Evolutionary conservation across 2,797 vertebrate species (phyloP), one percentile per base, ranked within the genome.

Genomic region (Lepilemur septentrionalis): DNA sequence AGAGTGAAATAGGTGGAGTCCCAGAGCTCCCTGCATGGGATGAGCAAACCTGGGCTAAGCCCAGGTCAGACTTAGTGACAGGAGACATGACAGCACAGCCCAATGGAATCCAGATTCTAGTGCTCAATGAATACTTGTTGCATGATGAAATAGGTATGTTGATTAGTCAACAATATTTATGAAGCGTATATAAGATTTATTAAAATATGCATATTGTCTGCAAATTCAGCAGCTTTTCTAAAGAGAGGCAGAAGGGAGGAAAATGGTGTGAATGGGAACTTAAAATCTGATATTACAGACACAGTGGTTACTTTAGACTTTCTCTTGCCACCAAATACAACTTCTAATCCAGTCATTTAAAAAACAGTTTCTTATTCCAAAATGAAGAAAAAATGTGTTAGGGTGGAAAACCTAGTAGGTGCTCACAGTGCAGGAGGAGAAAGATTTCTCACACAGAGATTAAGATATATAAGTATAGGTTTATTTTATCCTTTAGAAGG

Each of bases 321-420:
- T 83, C 46, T 91, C 78, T 91, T 92, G 91, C 75, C 46, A 79
- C 35, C 57, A 86, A 92, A 88, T 38, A 85, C 59, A 75, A 46
- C 43, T 83, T 65, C 50, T 38, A 89, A 95, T 61, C 50, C 48
- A 89, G 57, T 85, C 92, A 83, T 92, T 96, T 86, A 91, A 32
- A 80, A 90, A 38, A 61, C 46, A 57, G 28, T 52, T 91, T 81
- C 59, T 91, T 88, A 72, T 85, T 82, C 55, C 43, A 85, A 81
- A 93, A 88, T 25, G 41, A 88, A 94, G 38, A 89, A 85, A 91
- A 70, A 57, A 57, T 23, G 9, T 57, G 3, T 57, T 25, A 57
- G 55, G 22, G 22, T 57, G 55, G 50, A 52, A 52, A 52, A 52
- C 50, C 18, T 52, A 20, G 50, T 52, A 52, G 50, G 50, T 52